Base-by-base conservation (phyloP, 2,888 invertebrate genomes). In the Ryuthela nishihirai region DNA sequence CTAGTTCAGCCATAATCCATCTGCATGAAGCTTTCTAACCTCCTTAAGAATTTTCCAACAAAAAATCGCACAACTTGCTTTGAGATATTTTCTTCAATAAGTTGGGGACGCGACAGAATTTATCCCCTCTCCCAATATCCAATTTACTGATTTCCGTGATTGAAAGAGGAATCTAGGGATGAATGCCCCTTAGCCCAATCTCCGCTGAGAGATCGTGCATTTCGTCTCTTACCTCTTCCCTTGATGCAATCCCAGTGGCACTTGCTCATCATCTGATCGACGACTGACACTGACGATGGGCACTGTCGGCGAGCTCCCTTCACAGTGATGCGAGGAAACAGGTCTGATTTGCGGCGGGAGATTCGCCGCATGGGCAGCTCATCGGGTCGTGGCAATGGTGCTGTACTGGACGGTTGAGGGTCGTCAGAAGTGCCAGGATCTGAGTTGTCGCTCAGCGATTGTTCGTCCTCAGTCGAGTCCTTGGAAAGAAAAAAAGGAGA, bases 391-490 rank as follows among this genome's bases (percentile, higher is more conserved):
- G 29, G 25, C 15, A 21, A 21, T 3, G 58, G 45, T 15, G 34
- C 25, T 1, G 46, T 15, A n/a, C 29, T 12, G 18, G 41, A 18
- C 35, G n/a, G 26, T 6, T n/a, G 26, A 24, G 18, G 43, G 18
- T 53, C 59, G 34, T 59, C 59, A 9, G 59, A 59, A 1, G 54
- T 54, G 3, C 39, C 55, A 5, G 43, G 43, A 10, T 45, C 55
- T 0, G 52, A 56, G 12, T 36, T 32, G 24, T 59, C 59, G 26
- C 53, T 59, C 21, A 23, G 25, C 1, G 52, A 29, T 3, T 50
- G 56, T 21, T 58, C 56, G 10, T 59, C 59, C 35, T 59, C 59
- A 1, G 59, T 48, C 0, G 53, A 41, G 43, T 59, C 52, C 59
- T 59, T 39, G 1, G 15, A 35, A 20, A 21, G 15, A 12, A 38